Evolutionary conservation across 2,797 vertebrate species (phyloP).

Genomic region (Epinephelus coioides): DNA sequence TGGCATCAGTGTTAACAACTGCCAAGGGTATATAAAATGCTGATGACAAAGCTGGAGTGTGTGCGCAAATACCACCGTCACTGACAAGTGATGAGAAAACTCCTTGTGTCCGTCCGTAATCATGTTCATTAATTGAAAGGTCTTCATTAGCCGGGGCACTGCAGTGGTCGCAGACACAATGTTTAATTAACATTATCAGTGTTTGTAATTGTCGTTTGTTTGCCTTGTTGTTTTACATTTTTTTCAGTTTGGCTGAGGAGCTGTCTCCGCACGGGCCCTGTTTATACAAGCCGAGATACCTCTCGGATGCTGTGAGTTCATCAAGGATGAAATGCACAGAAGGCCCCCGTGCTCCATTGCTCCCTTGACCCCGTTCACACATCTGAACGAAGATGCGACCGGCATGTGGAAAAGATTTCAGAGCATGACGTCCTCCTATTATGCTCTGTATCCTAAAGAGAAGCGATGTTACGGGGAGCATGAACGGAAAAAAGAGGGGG

Average conservation of each 20-base stretch:
- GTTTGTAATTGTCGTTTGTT: conserved; percentile 81
- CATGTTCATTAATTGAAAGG: conserved; percentile 80
- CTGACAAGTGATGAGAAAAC: conserved; percentile 68
- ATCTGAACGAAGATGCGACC: conserved; percentile 65
- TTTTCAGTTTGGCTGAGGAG: conserved; percentile 60
- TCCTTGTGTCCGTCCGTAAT: conserved; percentile 65
- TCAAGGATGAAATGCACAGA: conserved; percentile 59
- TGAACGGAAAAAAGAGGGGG: conserved; percentile 59
- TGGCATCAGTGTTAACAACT: conserved; percentile 71
- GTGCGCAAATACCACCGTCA: conserved; percentile 48
- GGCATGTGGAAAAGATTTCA: conserved; percentile 73
- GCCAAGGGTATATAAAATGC: conserved; percentile 67
- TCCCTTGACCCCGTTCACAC: conserved; percentile 59
- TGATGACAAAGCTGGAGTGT: conserved; percentile 54
- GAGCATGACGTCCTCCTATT: conserved; percentile 54
- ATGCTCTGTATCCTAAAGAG: conserved; percentile 45
- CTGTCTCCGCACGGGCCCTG: conserved; percentile 39
- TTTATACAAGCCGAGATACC: conserved; percentile 54
- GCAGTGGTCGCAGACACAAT: conserved; percentile 66
- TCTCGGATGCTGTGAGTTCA: conserved; percentile 55
- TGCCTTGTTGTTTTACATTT: conserved; percentile 82
- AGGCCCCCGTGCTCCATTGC: conserved; percentile 40
- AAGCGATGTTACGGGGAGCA: conserved; percentile 53
- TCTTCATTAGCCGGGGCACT: conserved; percentile 77
- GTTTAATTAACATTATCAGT: conserved; percentile 82